Evolutionary conservation across 2,113 vertebrate species (phyloP), one percentile per base, ranked within the genome.

Genomic region (Passer domesticus): DNA sequence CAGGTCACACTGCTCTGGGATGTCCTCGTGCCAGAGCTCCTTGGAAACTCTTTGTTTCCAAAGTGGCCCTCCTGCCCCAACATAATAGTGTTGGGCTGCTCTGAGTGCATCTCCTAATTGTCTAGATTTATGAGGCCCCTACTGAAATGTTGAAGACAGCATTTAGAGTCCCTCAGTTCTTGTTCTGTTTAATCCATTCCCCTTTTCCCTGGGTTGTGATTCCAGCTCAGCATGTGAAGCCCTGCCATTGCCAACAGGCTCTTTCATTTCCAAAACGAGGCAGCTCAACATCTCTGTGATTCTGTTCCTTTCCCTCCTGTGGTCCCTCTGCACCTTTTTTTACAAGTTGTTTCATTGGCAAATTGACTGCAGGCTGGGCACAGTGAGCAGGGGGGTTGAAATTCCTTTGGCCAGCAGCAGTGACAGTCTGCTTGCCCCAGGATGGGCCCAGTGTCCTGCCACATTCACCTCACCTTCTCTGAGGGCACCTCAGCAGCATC

Each of bases 151-250:
- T 72, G 94, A 94, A 97, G 95, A 94, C 96, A 97, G 94, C 90
- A 52, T 95, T 97, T 94, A 95, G 83, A 93, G 93, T 92, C 96
- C 94, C 96, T 92, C 92, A 31, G 89, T 93, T 96, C 94, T 95
- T 94, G 94, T 91, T 95, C 92, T 94, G 92, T 89, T 92, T 94
- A 97, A 97, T 96, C 94, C 91, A 72, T 94, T 91, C 95, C 94
- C 90, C 64, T 95, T 92, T 86, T 89, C 88, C 82, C 73, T 0
- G 79, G 52, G 78, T 70, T 95, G 73, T 2, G 20, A 94, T 95
- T 96, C 95, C 95, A 95, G 90, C 94, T 94, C 97, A 93, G 87
- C 93, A 69, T 92, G 96, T 92, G 79, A 75, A 92, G 80, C 68
- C 64, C 83, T 79, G 78, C 74, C 83, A 72, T 52, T 97, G 97